Base-by-base conservation (phyloP, 2,888 invertebrate genomes). In the Polymixis lichenea region DNA sequence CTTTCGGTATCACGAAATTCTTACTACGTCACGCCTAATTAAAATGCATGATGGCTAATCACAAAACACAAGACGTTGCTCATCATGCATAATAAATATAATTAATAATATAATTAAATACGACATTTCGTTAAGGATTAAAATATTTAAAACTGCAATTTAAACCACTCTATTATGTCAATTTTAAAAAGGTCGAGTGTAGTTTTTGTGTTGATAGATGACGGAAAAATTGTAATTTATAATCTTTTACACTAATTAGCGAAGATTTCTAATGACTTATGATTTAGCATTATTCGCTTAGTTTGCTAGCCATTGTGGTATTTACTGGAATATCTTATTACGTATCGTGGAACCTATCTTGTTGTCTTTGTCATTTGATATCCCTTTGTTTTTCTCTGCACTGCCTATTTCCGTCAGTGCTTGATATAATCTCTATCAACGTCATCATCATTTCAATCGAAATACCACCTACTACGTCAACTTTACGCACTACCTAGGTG, bases 111-210 rank as follows among this genome's bases (percentile, higher is more conserved):
- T 78, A 77, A 77, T 78, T 73, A 60, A 82, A 70, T 43, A 62
- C 49, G 60, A 60, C 58, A 60, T 68, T 60, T 60, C 13, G 67
- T 69, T 69, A 60, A 58, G 38, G n/a, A n/a, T 51, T 61, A 71
- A 67, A 83, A 74, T 78, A 74, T 68, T 77, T 55, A 74, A 82
- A 76, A 61, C n/a, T 49, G 43, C 46, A 13, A 62, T 83, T 74
- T 56, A 68, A 68, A 38, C 38, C 38, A 74, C 66, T 74, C 6
- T 67, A 58, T 17, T n/a, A 11, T 17, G 7, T 55, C 28, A 51
- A 53, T 46, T 53, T 70, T 56, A 3, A 64, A 64, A 69, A 75
- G 70, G 58, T 80, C 17, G 46, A 71, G 22, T 28, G 11, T n/a
- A 3, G 28, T n/a, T 43, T 80, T 70, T 38, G 13, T 19, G 2